A percentile compares a stretch with the other conserved stretches of the same genome.
Evolutionary conservation across 2,113 vertebrate genomes (phyloP).

Genomic region (Phalacrocorax aristotelis): DNA sequence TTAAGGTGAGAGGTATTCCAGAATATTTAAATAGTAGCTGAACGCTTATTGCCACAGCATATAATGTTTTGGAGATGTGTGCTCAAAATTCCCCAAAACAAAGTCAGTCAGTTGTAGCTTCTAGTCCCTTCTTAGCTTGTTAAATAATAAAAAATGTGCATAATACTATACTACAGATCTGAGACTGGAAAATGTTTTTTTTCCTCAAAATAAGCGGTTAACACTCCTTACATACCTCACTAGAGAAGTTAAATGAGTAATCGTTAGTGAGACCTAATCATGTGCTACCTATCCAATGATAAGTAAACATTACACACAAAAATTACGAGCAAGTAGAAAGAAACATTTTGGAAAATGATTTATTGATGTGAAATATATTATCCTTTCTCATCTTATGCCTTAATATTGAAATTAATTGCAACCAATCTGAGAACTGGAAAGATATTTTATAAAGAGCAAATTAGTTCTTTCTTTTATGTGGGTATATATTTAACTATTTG

Average conservation of each 20-base stretch:
- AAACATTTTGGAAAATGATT: too few relatives aligned
- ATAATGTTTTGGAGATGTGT: not conserved
- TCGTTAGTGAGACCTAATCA: not conserved
- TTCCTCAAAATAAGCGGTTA: not conserved
- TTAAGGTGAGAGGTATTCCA: constrained; percentile 83
- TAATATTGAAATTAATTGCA: too few relatives aligned
- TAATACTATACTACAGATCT: not conserved
- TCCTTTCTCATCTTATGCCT: too few relatives aligned
- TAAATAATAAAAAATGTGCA: not conserved
- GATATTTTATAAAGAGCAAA: too few relatives aligned
- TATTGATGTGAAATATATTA: too few relatives aligned
- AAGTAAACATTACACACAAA: too few relatives aligned
- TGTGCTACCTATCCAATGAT: not conserved
- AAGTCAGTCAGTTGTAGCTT: not conserved
- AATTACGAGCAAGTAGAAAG: too few relatives aligned
- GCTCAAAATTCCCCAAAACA: not conserved
- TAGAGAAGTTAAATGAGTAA: not conserved
- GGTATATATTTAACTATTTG: too few relatives aligned
- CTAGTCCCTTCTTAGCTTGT: not conserved
- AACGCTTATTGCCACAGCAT: not conserved
- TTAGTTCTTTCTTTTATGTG: too few relatives aligned
- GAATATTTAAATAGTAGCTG: not conserved
- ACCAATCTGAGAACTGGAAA: too few relatives aligned
- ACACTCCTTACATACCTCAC: not conserved
- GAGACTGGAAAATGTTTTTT: not conserved